phyloP scores from a whole-genome alignment of 2,113 vertebrate species.

The Ameiurus melas region DNA sequence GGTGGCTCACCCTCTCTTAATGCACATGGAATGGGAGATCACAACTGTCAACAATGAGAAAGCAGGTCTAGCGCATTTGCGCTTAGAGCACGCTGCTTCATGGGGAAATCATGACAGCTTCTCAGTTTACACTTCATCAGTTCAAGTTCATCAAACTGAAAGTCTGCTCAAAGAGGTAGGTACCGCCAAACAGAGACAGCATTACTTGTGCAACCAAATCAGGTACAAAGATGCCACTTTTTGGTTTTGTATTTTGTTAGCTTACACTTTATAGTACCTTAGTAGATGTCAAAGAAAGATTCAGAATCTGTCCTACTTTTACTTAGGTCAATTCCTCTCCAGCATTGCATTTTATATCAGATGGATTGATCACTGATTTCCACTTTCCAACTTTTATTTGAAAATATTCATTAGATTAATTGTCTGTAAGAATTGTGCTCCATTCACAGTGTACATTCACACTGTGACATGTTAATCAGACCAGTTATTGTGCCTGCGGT shows the following conservation, averaged over 20 bases:
- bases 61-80: no score
- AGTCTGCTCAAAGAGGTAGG: no score
- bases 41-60: no score
- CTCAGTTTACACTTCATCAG: no score
- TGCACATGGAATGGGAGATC: no score
- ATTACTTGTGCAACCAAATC: neutral
- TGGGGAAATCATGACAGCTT: no score
- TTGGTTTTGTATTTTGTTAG: neutral
- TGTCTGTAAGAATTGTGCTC: neutral
- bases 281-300: neutral
- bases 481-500: neutral
- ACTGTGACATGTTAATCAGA: neutral
- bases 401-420: neutral
- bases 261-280: neutral
- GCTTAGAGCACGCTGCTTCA: no score
- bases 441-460: neutral
- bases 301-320: neutral
- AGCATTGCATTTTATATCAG: neutral
- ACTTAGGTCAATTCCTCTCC: neutral
- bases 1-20: no score
- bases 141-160: no score
- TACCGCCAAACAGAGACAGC: no score
- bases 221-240: neutral
- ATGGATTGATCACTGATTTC: neutral
- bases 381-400: neutral